phyloP scores from a whole-genome alignment of 2,888 invertebrate genomes.

The Hirtodrosophila histrioides region DNA sequence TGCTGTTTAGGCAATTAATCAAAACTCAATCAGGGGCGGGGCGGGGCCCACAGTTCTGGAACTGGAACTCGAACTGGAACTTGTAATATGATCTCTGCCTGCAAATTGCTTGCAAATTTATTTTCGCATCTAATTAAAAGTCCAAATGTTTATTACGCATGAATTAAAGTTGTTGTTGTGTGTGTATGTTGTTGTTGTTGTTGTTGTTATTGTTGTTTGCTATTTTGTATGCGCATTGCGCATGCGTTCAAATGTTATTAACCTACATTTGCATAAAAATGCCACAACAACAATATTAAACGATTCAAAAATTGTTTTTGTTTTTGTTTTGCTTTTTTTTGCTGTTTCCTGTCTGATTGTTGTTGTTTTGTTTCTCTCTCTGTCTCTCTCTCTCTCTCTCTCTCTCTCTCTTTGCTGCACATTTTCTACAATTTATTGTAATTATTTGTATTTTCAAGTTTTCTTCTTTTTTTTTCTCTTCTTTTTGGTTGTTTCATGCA shows the following conservation, averaged over 20 bases:
- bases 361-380: slow-evolving; percentile 37
- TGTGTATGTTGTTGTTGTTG: slow-evolving; percentile 24
- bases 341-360: slow-evolving; percentile 68
- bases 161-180: slow-evolving; percentile 35
- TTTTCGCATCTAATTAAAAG: slow-evolving; percentile 48
- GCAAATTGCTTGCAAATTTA: slow-evolving; percentile 6
- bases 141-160: slow-evolving; percentile 57
- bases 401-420: slow-evolving; percentile 33
- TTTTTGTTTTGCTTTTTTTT: no score
- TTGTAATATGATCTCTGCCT: slow-evolving; percentile 13
- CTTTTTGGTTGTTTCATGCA: slow-evolving; percentile 57
- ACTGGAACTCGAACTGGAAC: slow-evolving; percentile 1
- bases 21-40: slow-evolving; percentile 30
- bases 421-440: slow-evolving; percentile 59
- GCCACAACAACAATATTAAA: slow-evolving; percentile 43
- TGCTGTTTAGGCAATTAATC: slow-evolving; percentile 56
- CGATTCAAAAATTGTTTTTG: slow-evolving; percentile 56
- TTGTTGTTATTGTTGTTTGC: slow-evolving; percentile 30
- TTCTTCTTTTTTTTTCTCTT: slow-evolving; percentile 46
- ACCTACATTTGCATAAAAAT: slow-evolving; percentile 76
- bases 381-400: slow-evolving; percentile 9
- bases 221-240: slow-evolving; percentile 62
- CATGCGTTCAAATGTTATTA: slow-evolving; percentile 74
- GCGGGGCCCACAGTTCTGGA: slow-evolving; percentile 25
- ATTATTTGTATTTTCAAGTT: slow-evolving; percentile 58